These are phyloP conservation scores for Pollimyrus isidori DNA, from an alignment of 2,113 vertebrate genomes.

Conservation along the genomic window DNA sequence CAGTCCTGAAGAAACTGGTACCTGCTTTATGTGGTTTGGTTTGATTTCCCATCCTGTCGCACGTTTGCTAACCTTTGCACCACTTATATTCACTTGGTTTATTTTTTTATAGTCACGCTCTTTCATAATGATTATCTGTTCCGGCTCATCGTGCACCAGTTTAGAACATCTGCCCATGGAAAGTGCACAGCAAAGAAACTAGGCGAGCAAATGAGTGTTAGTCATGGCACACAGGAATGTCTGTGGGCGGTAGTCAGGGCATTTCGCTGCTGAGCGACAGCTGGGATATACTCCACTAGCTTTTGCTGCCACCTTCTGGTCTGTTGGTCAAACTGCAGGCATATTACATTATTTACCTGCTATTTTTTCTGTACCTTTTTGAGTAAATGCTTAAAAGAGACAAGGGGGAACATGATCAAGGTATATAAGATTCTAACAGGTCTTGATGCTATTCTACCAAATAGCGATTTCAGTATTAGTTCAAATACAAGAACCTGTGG, in stretches of 20 bases:
- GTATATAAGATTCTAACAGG: too few species aligned
- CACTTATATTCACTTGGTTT: neutral
- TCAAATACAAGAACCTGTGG: too few species aligned
- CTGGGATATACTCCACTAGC: neutral
- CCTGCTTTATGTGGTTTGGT: neutral
- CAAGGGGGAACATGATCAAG: too few species aligned
- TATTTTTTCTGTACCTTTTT: neutral
- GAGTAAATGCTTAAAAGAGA: neutral
- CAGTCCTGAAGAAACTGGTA: neutral
- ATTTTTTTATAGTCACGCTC: neutral
- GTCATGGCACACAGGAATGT: slow-evolving; percentile 18
- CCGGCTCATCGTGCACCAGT: neutral
- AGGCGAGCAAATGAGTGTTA: neutral
- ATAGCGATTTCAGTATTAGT: too few species aligned
- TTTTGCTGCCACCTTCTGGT: slow-evolving; percentile 14
- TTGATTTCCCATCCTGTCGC: neutral
- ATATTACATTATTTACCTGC: neutral
- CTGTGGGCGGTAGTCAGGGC: neutral
- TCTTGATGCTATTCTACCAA: too few species aligned
- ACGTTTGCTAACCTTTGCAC: neutral
- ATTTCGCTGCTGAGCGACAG: neutral
- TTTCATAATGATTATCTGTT: neutral
- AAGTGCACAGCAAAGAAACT: neutral
- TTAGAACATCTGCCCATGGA: neutral
- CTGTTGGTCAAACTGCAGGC: neutral